Conservation (phyloP, 2,888 invertebrate species). For the Drosophila ustulata region DNA sequence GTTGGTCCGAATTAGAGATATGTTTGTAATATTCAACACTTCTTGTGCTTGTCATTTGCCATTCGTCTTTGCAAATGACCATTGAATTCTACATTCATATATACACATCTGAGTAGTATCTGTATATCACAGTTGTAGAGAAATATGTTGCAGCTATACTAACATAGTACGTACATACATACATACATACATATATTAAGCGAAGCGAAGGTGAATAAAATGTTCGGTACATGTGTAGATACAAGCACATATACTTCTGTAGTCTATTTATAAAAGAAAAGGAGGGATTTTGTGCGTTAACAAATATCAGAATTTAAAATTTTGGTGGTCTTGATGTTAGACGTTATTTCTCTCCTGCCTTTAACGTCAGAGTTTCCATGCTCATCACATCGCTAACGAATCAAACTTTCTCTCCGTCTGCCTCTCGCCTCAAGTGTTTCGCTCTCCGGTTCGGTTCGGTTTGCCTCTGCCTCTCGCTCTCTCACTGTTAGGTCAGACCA, state of each 20-base stretch:
- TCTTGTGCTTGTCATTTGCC: background rate
- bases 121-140: background rate
- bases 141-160: background rate
- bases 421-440: background rate
- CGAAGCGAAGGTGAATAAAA: background rate
- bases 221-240: background rate
- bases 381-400: background rate
- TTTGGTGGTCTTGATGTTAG: background rate
- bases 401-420: background rate
- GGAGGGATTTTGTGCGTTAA: background rate
- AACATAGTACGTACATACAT: background rate
- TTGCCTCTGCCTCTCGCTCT: background rate
- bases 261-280: slow-evolving; percentile 38
- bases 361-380: background rate
- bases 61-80: background rate
- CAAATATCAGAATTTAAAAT: background rate
- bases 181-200: too few species aligned
- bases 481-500: too few species aligned
- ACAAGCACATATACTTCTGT: background rate
- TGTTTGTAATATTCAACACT: background rate
- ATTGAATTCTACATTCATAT: background rate
- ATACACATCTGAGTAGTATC: background rate
- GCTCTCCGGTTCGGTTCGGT: background rate
- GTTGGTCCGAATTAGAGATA: background rate
- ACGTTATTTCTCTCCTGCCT: background rate